These are phyloP conservation scores for Drosophila meridionalis DNA, from an alignment of 2,888 invertebrate genomes.

Conservation along the genomic window DNA sequence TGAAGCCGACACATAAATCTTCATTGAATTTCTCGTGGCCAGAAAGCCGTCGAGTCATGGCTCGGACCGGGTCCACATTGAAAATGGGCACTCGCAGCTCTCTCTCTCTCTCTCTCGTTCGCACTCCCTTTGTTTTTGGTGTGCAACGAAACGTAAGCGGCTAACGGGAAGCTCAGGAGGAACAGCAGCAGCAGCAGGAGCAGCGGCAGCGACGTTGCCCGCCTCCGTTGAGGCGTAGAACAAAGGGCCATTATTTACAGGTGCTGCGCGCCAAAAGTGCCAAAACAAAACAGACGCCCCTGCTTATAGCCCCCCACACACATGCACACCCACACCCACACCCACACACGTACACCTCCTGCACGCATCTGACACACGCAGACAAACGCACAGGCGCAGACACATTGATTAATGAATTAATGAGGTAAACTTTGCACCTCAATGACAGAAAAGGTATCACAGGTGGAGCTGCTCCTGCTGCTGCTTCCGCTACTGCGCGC, in stretches of 20 bases:
- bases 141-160: slow-evolving; percentile 72
- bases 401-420: slow-evolving; percentile 80
- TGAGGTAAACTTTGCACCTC: slow-evolving; percentile 80
- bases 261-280: slow-evolving; percentile 79
- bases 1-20: slow-evolving; percentile 74
- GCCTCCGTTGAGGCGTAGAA: slow-evolving; percentile 72
- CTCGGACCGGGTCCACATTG: slow-evolving; percentile 47
- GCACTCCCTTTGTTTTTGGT: slow-evolving; percentile 39
- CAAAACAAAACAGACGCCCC: slow-evolving; percentile 78
- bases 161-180: slow-evolving; percentile 26
- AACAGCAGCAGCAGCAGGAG: slow-evolving; percentile 7
- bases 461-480: slow-evolving; percentile 45
- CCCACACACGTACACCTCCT: slow-evolving; percentile 8
- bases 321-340: slow-evolving; percentile 18
- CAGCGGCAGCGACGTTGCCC: slow-evolving; percentile 30
- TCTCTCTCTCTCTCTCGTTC: slow-evolving; percentile 2
- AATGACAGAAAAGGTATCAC: slow-evolving; percentile 74
- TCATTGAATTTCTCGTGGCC: slow-evolving; percentile 64
- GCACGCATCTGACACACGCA: slow-evolving; percentile 22
- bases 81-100: slow-evolving; percentile 26
- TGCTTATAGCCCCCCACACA: slow-evolving; percentile 43
- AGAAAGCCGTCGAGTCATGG: slow-evolving; percentile 71
- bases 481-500: slow-evolving; percentile 39
- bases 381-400: slow-evolving; percentile 61
- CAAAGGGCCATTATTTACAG: slow-evolving; percentile 80